These are phyloP conservation scores for Fabriciana adippe DNA, from an alignment of 2,888 invertebrate species.

Conservation along the genomic window DNA sequence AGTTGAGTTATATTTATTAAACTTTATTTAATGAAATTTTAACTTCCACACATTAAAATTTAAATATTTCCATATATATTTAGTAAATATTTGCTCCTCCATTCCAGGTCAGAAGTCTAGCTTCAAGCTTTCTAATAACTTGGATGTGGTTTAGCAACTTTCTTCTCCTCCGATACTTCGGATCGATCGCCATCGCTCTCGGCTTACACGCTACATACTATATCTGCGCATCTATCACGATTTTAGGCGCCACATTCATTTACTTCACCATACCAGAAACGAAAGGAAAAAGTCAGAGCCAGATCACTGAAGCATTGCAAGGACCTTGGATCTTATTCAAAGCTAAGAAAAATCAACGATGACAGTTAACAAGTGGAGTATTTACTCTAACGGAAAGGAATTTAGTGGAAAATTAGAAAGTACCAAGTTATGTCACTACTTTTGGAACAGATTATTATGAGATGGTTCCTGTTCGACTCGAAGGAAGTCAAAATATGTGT, in stretches of 20 bases:
- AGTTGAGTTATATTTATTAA: neutral
- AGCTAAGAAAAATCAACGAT: constrained; percentile 57
- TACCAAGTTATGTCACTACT: neutral
- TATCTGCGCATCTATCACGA: constrained; percentile 65
- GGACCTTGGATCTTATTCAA: constrained; percentile 58
- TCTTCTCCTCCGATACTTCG: constrained; percentile 71
- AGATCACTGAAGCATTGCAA: constrained; percentile 62
- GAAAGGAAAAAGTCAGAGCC: constrained; percentile 64
- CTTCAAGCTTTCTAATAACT: constrained; percentile 71
- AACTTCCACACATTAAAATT: neutral
- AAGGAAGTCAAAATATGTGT: neutral
- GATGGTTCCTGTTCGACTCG: neutral
- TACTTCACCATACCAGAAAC: constrained; percentile 65
- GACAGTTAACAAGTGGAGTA: constrained; percentile 54
- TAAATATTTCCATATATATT: too few relatives aligned
- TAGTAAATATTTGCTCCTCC: neutral
- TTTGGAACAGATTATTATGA: neutral
- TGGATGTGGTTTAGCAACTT: constrained; percentile 78
- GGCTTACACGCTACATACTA: constrained; percentile 74
- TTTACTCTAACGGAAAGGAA: constrained; percentile 45
- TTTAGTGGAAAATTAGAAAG: constrained; percentile 19
- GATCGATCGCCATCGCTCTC: constrained; percentile 59
- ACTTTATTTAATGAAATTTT: neutral
- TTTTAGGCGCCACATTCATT: constrained; percentile 65
- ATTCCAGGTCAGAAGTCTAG: constrained; percentile 68